Evolutionary conservation across 2,113 vertebrate genomes (phyloP), one percentile per base, ranked within the genome.

Genomic region (Clarias gariepinus): DNA sequence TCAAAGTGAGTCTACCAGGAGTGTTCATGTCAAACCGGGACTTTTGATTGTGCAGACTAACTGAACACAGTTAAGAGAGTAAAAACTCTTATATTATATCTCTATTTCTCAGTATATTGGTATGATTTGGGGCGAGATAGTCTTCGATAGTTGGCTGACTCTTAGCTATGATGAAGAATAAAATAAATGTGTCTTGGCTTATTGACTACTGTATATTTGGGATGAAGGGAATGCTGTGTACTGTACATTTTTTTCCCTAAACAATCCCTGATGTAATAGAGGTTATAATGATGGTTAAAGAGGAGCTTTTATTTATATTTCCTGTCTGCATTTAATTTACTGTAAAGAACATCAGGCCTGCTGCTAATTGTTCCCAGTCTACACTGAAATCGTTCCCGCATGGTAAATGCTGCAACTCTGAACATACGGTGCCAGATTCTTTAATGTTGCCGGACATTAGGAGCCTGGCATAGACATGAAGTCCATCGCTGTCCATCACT

Each of bases 311-410:
- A 16, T 61, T 19, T 33, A 4, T 80, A 18, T 71, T 71, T 71
- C 10, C 30, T 47, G 41, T 18, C 16, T 85, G 81, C 76, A 12
- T 41, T 63, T 36, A 16, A 16, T 77, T 53, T 69, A 63, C 63
- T 82, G 69, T 79, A 57, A 57, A 73, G 41, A 21, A 81, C 19
- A 64, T 87, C 81, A 15, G 52, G 64, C 83, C 64, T 53, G 66
- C 80, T 79, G 81, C 64, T 53, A 66, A 69, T 41, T 19, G 82
- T 55, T 84, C 25, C 68, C 81, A 74, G 41, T 81, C 11, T 53
- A n/a, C 41, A 30, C 81, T 47, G 41, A 60, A 83, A 76, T 88
- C 84, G 82, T 57, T 47, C 36, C 19, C 19, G 19, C 19, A 23
- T 73, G 69, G 4, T 73, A 11, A 41, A 73, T 41, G 18, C 30